These are phyloP conservation scores for Enteromius thamalakanensis DNA, from an alignment of 2,797 vertebrate species.

Conservation along the genomic window DNA sequence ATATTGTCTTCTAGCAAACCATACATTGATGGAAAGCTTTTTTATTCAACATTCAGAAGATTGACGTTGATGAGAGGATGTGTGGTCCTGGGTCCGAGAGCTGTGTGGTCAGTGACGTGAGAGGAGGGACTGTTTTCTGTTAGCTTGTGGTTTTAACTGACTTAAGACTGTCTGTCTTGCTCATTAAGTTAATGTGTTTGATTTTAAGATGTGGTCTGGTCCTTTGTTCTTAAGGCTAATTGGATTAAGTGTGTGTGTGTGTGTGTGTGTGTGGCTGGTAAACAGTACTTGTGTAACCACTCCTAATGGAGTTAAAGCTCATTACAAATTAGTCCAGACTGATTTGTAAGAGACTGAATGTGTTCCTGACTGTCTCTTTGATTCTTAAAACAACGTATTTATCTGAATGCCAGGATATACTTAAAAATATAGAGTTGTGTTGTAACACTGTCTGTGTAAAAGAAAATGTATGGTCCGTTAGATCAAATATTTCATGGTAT, in stretches of 20 bases:
- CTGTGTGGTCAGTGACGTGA: background rate
- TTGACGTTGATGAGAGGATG: too few species aligned
- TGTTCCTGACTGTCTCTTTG: background rate
- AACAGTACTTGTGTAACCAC: conserved; percentile 3
- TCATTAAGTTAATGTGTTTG: conserved; percentile 1
- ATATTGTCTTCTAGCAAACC: too few species aligned
- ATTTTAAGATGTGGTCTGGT: conserved; percentile 10
- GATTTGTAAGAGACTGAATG: conserved; percentile 6
- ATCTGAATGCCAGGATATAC: background rate
- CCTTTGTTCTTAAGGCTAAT: conserved; percentile 29
- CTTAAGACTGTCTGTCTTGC: background rate
- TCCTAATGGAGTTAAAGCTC: conserved; percentile 68
- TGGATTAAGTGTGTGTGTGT: conserved; percentile 38
- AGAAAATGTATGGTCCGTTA: background rate
- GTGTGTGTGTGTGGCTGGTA: conserved; percentile 41
- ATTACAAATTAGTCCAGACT: conserved; percentile 55
- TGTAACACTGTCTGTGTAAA: background rate
- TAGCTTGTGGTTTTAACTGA: background rate
- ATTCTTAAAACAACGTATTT: background rate
- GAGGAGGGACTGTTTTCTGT: background rate
- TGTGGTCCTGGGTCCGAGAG: too few species aligned
- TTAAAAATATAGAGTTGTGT: background rate
- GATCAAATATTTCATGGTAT: background rate
- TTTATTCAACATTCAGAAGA: too few species aligned
- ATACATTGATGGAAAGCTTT: too few species aligned